Evolutionary conservation across 1,140 invertebrate genomes (phyloP), one percentile per base, ranked within the genome.

Genomic region (Polypedilum pembai): DNA sequence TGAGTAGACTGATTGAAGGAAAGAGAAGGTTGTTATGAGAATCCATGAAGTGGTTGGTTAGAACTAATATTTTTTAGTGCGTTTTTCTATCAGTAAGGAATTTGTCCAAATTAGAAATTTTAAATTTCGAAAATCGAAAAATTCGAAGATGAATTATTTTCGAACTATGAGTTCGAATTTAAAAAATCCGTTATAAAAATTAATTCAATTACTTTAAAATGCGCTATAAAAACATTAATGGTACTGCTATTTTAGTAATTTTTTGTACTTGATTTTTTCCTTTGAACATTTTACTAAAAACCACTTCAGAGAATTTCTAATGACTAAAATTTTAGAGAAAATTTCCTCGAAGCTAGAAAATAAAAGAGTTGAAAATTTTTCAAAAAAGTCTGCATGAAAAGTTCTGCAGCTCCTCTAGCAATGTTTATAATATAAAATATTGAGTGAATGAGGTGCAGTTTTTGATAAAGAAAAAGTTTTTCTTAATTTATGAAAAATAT

Each of bases 391-490:
- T 56, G n/a, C 45, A 56, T 56, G 3, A 56, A 33, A 33, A 33
- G 24, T 33, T 56, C 45, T 56, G n/a, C 45, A 56, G 45, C 45
- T 56, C 45, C 45, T 56, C 45, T 56, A 56, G n/a, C 45, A 56
- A 15, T 56, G 12, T 56, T 56, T 12, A n/a, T 56, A 15, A 12
- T 15, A 56, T 56, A 56, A 56, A 56, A n/a, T 56, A 2, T 56
- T 56, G 12, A 56, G n/a, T 56, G 45, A 56, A 56, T n/a, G n/a
- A 56, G 15, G 12, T 56, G 24, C 24, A 33, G 24, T 56, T 56
- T n/a, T 4, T 56, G 45, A 56, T 56, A 56, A 56, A 56, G 45
- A 56, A 56, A 56, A 56, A 56, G 8, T 56, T 56, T 56, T 56
- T 56, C 45, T 56, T 56, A n/a, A 4, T 33, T 33, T 33, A 33